These are phyloP conservation scores for Ooceraea biroi DNA, from an alignment of 1,140 invertebrate species.

Conservation along the genomic window DNA sequence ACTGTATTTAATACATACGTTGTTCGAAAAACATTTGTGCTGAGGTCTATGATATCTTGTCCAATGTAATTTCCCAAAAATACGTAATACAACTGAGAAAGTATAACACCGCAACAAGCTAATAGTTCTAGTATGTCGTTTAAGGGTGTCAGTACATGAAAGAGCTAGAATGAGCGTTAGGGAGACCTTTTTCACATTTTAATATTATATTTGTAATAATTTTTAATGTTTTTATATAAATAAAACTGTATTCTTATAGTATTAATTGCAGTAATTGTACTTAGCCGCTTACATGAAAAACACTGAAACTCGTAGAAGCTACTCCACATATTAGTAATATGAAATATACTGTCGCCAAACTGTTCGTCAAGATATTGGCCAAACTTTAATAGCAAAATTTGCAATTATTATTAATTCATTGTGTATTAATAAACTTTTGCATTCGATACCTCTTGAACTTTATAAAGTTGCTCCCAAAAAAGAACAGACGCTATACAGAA, in stretches of 20 bases:
- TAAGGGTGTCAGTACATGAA: background rate
- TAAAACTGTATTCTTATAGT: background rate
- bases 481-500: background rate
- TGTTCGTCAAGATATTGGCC: conserved; percentile 14
- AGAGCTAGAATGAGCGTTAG: background rate
- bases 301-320: background rate
- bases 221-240: conserved; percentile 3
- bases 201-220: background rate
- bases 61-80: conserved; percentile 34
- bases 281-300: conserved; percentile 22
- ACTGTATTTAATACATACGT: background rate
- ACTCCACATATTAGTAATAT: conserved; percentile 35
- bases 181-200: background rate
- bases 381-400: conserved; percentile 51
- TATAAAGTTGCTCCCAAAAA: background rate
- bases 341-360: conserved; percentile 42
- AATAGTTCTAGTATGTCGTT: background rate
- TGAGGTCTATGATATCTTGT: conserved; percentile 26
- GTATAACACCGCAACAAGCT: background rate
- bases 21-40: background rate
- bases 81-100: background rate
- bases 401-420: conserved; percentile 9
- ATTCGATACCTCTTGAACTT: conserved; percentile 1
- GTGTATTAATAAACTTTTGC: background rate
- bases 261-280: background rate